Evolutionary conservation across 2,888 invertebrate genomes (phyloP), one percentile per base, ranked within the genome.

Genomic region (Caenorhabditis doughertyi): DNA sequence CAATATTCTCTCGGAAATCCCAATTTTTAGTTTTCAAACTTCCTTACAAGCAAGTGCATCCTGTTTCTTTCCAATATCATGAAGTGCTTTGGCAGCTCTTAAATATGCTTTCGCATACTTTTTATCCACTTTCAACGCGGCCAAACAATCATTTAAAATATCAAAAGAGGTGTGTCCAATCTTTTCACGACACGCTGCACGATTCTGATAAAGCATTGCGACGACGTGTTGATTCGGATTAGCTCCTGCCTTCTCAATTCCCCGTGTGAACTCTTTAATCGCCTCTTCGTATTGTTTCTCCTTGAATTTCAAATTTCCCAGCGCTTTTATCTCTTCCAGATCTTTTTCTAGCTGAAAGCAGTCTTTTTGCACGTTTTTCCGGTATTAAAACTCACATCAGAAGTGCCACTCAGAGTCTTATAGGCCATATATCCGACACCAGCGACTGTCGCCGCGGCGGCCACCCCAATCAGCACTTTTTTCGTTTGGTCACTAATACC

Each of bases 171-270:
- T 72, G 23, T 71, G 65, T 29, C 72, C 72, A 9, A 77, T 29
- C 23, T 77, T 82, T 29, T 82, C 82, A 23, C 77, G 72, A 25
- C 82, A 82, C 3, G 82, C 82, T 8, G 82, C 82, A 29, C 82
- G 72, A 58, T 82, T 82, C 47, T 82, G 82, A 32, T 82, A 82
- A 3, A 82, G 62, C 82, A 82, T 82, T 13, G 82, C 82, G 13
- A 82, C 77, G 3, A 82, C 42, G 16, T 64, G 70, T 3, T 64
- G 44, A 16, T 55, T 42, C 0, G 68, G 13, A 13, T 73, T 35
- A 0, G 21, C 16, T 3, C 56, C 65, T 9, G 70, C 64, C 16
- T 64, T 76, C 27, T 73, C 68, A 29, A 79, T 74, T 74, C 73
- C 82, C 9, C 47, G 21, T 7, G 82, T 67, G 35, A 82, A 82